Base-by-base conservation (phyloP, 2,888 invertebrate species). In the Zeuzera pyrina region DNA sequence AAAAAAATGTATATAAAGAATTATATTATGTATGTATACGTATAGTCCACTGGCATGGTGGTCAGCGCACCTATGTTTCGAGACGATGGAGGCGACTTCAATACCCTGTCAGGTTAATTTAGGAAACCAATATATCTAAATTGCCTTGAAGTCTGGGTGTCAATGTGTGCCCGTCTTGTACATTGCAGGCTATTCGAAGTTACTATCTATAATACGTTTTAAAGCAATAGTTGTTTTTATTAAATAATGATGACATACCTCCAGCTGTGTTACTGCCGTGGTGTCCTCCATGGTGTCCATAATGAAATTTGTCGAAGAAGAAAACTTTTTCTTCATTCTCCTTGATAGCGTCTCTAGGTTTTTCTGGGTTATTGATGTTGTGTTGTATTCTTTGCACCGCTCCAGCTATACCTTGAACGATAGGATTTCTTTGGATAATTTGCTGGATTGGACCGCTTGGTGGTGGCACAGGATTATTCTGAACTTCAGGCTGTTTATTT, bases 341-440 rank as follows among this genome's bases (percentile, higher is more conserved):
- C 19, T 16, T 25, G n/a, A n/a, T n/a, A 2, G 45, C 43, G 10
- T 60, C 63, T 3, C 68, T 58, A 1, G 70, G 69, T 31, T 53
- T 61, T 19, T 63, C 67, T 3, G 56, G 52, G 34, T 62, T 59
- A 25, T 39, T 53, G 19, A 66, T 45, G 3, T 52, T 35, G 14
- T 47, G 45, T 35, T 66, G 65, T 38, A 68, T 47, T 34, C 50
- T 58, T 36, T 68, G 58, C 6, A 65, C 61, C 2, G 63, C 57
- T 1, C 49, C 49, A n/a, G 59, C 46, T 8, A 69, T 47, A 2
- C 65, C 61, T 31, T 61, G 54, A 2, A 58, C 57, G 14, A 69
- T 57, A 1, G 65, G 60, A 30, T 59, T 66, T 31, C 52, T 60
- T 38, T 60, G 59, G 7, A 65, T 54, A n/a, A 63, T 55, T 35